A percentile compares a stretch with the other conserved stretches of the same genome.
These are phyloP conservation scores for Agelas oroides DNA, from an alignment of 37 sponge, comb jelly and placozoan genomes.

Conservation along the genomic window DNA sequence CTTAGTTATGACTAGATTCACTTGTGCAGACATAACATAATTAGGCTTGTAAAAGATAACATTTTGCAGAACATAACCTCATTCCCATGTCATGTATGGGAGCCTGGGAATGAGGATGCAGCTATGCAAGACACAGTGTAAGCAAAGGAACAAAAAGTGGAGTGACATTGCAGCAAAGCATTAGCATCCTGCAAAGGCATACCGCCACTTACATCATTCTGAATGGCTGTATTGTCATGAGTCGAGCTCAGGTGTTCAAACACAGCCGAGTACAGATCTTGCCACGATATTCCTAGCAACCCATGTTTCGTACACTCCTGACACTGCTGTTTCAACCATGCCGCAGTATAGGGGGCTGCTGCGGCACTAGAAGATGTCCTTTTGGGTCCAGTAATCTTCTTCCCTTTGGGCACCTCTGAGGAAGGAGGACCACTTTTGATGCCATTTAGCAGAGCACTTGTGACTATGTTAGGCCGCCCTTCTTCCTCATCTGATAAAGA, in stretches of 20 bases:
- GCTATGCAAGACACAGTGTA: too few relatives aligned
- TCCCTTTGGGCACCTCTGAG: not conserved
- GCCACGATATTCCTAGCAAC: constrained; percentile 28
- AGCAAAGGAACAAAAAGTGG: too few relatives aligned
- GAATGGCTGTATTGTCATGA: constrained; percentile 42
- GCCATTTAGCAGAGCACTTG: not conserved
- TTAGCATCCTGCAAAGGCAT: too few relatives aligned
- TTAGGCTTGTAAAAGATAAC: too few relatives aligned
- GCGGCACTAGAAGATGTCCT: not conserved
- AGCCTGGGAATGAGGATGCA: too few relatives aligned
- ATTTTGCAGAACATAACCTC: too few relatives aligned
- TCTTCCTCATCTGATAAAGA: constrained; percentile 65
- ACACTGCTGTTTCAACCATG: constrained; percentile 64
- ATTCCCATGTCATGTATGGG: too few relatives aligned
- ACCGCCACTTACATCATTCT: constrained; percentile 63
- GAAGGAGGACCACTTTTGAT: not conserved
- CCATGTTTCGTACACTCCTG: constrained; percentile 18
- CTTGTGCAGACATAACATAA: too few relatives aligned
- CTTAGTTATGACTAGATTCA: too few relatives aligned
- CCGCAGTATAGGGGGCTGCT: constrained; percentile 12
- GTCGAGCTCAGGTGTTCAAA: constrained; percentile 72
- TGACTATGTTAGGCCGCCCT: not conserved
- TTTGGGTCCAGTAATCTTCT: not conserved
- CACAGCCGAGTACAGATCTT: constrained; percentile 58
- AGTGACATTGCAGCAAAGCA: not conserved